Evolutionary conservation across 2,113 vertebrate genomes (phyloP).

Genomic region (Oophaga pumilio): DNA sequence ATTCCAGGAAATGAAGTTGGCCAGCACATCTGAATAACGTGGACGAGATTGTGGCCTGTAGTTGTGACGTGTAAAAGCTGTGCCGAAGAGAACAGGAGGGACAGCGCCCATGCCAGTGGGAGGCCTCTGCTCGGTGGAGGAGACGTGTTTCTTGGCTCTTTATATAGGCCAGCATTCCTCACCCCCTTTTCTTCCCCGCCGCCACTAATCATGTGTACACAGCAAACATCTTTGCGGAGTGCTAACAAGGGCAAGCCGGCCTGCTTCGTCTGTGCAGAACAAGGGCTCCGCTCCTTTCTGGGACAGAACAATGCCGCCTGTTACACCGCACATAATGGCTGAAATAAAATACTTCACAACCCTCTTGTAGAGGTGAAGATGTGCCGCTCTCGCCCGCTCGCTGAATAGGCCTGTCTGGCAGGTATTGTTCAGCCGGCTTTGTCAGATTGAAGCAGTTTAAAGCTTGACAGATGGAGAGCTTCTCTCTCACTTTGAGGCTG

Average conservation of each 20-base stretch:
- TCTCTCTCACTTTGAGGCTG: constrained; percentile 59
- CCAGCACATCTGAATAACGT: constrained; percentile 13
- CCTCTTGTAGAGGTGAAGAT: constrained; percentile 22
- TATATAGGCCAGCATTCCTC: constrained; percentile 23
- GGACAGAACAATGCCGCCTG: background rate
- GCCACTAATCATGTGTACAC: constrained; percentile 40
- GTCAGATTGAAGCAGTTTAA: constrained; percentile 58
- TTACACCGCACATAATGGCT: background rate
- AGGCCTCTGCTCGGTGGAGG: background rate
- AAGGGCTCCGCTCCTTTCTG: constrained; percentile 29
- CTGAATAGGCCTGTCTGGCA: constrained; percentile 24
- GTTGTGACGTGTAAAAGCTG: constrained; percentile 24
- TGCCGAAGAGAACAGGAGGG: background rate
- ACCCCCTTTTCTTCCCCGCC: background rate
- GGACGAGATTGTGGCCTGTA: constrained; percentile 19
- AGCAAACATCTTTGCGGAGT: constrained; percentile 13
- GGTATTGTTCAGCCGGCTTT: constrained; percentile 54
- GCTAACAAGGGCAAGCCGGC: constrained; percentile 39
- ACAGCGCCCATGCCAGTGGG: constrained; percentile 18
- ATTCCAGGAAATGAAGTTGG: constrained; percentile 13
- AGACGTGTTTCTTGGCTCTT: constrained; percentile 18
- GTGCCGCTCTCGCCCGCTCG: background rate
- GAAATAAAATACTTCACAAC: constrained; percentile 34
- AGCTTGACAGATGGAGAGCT: constrained; percentile 62
- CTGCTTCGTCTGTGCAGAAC: background rate